Base-by-base conservation (phyloP, 2,888 invertebrate genomes). In the Lomographa bimaculata region DNA sequence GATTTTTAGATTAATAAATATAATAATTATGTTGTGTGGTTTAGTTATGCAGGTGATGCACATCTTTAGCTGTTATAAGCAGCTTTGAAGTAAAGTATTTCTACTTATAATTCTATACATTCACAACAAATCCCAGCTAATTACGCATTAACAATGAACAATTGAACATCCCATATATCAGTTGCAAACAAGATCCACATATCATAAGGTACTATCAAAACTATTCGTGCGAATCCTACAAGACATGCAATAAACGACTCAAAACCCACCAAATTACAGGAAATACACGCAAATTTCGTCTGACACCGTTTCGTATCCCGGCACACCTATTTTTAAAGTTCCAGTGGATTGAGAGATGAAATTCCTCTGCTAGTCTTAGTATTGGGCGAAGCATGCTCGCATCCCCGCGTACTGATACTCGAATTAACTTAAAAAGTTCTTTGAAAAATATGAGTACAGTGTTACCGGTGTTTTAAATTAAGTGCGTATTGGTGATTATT, bases 241-340 rank as follows among this genome's bases (percentile, higher is more conserved):
- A 1, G 26, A 5, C 28, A 51, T 8, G 26, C 36, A 34, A 54
- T 34, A 54, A 21, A 25, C 50, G 32, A 56, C 44, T 46, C 48
- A 52, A 44, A 32, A 18, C 17, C 40, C 38, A 42, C 43, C 41
- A 51, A 45, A 48, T 46, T 35, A 12, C 16, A 42, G 44, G 50
- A 46, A 50, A 48, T 30, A 27, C 19, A 40, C 47, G 41, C 64
- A 64, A 64, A 42, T 55, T 57, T 60, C 62, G 60, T 64, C 64
- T 63, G 60, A 10, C 61, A 64, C 64, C 58, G 60, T 48, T 21
- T 7, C 32, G 27, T 32, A 32, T 37, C 67, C 64, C 68, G 71
- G 67, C 79, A 73, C 71, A 66, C 77, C 82, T 81, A 79, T 81
- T 86, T 81, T 91, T 92, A 91, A 49, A 90, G 89, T 70, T 90